Evolutionary conservation across 35 echinoderm and acorn worm genomes (phyloP).

Genomic region (Ptychodera flava): DNA sequence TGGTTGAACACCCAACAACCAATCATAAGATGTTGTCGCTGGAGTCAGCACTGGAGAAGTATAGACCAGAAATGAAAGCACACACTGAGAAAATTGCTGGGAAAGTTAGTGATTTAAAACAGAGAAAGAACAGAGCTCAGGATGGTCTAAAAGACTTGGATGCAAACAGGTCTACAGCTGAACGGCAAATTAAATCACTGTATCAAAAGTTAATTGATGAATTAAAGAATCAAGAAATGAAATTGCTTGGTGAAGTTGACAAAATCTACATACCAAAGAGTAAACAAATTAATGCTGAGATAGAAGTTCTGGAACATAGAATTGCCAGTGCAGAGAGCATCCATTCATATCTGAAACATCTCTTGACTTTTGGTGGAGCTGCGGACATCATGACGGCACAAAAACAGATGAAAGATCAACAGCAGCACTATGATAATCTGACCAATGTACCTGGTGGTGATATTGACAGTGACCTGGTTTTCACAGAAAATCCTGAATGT

Average conservation of each 20-base stretch:
- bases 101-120: not conserved
- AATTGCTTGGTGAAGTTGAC: not conserved
- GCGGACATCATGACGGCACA: not conserved
- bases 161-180: not conserved
- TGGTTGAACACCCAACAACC: constrained; percentile 37
- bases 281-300: not conserved
- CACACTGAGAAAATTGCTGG: not conserved
- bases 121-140: not conserved
- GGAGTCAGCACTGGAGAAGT: constrained; percentile 35
- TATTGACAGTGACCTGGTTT: no score
- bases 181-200: not conserved
- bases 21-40: constrained; percentile 49
- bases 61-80: not conserved
- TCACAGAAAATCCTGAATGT: no score
- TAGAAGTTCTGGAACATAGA: not conserved
- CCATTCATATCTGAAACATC: not conserved
- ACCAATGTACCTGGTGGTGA: no score
- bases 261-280: not conserved
- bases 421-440: no score
- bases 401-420: not conserved
- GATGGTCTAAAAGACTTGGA: not conserved
- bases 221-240: not conserved
- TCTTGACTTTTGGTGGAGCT: not conserved
- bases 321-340: not conserved
- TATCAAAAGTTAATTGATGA: not conserved